Conservation (phyloP, 2,888 invertebrate species). For the Cerceris ruficornis region DNA sequence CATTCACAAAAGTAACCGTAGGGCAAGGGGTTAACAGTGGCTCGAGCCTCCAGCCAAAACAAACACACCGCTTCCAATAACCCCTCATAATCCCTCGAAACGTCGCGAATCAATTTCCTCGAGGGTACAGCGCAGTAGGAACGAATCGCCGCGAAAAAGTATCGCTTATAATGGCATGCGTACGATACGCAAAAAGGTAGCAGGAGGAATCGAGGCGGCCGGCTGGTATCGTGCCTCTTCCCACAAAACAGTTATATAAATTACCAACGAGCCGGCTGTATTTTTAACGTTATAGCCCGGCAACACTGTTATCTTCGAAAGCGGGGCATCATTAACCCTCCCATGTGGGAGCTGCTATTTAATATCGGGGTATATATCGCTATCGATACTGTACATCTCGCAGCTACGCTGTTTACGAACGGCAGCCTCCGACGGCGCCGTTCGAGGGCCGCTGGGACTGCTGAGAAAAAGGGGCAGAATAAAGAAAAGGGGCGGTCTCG, state of each 20-base stretch:
- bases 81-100: too few relatives aligned
- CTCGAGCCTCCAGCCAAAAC: too few relatives aligned
- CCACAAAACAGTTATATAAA: not conserved
- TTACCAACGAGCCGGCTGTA: not conserved
- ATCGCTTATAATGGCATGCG: too few relatives aligned
- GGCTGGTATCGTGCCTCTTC: not conserved
- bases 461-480: conserved; percentile 1
- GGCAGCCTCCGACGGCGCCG: not conserved
- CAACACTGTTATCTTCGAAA: not conserved
- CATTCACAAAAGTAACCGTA: too few relatives aligned
- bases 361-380: conserved; percentile 10
- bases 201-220: not conserved
- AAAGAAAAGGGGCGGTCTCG: conserved; percentile 24
- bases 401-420: not conserved
- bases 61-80: too few relatives aligned
- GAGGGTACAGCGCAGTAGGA: too few relatives aligned
- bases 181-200: not conserved
- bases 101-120: too few relatives aligned
- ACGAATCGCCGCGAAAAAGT: too few relatives aligned
- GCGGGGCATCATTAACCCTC: conserved; percentile 6
- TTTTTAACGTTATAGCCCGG: not conserved
- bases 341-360: conserved; percentile 11
- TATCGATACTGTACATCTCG: conserved; percentile 7
- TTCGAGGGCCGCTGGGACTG: not conserved
- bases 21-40: too few relatives aligned